Evolutionary conservation across 37 sponge, comb jelly and placozoan species (phyloP).

Genomic region (Agelas oroides): DNA sequence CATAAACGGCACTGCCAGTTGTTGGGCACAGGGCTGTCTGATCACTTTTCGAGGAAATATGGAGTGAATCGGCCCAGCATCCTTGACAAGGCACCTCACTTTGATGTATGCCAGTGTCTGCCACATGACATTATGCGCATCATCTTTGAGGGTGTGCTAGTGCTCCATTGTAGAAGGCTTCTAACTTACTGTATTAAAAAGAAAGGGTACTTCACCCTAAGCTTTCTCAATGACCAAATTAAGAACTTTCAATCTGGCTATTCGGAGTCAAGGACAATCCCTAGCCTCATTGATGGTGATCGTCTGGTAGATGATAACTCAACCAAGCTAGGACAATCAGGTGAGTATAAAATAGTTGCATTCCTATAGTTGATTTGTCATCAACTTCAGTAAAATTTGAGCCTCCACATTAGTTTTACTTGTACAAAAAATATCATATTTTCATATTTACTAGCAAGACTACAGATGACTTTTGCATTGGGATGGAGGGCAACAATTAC

Average conservation of each 20-base stretch:
- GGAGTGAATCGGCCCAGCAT: slow-evolving; percentile 20
- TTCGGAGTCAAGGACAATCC: background rate
- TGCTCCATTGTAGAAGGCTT: no score
- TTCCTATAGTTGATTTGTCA: no score
- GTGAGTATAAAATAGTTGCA: background rate
- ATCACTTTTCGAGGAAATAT: background rate
- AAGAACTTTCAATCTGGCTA: slow-evolving; percentile 13
- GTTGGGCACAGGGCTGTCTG: background rate
- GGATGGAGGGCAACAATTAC: no score
- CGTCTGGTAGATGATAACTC: background rate
- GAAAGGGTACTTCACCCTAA: background rate
- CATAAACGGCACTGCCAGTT: background rate
- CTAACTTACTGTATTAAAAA: no score
- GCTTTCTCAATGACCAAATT: background rate
- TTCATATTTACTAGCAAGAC: no score
- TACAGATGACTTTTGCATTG: no score
- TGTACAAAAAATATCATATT: no score
- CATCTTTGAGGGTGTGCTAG: slow-evolving; percentile 29
- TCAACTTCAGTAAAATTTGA: no score
- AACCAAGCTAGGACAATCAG: background rate
- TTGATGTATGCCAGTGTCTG: slow-evolving; percentile 23
- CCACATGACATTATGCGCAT: slow-evolving; percentile 39
- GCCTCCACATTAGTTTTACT: no score
- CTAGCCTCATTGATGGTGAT: slow-evolving; percentile 4
- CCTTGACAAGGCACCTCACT: background rate